Evolutionary conservation across 1,140 invertebrate species (phyloP), one percentile per base, ranked within the genome.

Genomic region (Caenorhabditis elegans): DNA sequence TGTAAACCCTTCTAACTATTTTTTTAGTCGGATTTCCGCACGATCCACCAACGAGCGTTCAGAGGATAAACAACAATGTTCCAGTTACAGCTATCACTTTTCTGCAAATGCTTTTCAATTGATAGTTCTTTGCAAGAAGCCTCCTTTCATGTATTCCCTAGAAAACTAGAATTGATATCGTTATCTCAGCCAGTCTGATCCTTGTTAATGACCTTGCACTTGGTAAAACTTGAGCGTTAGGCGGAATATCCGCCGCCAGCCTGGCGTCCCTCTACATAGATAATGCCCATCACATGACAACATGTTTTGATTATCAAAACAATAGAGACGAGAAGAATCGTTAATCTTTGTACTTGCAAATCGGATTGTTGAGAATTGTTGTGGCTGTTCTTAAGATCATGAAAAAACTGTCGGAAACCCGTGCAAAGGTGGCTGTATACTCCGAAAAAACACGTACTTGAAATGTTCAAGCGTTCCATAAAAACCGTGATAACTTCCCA

Each of bases 201-300:
- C 60, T 70, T 70, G 60, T 70, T 70, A 36, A 70, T 39, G 60
- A 39, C 60, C 60, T 70, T 70, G 60, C 60, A 70, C 60, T 70
- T 70, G 31, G 60, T 70, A 70, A 70, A 70, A 70, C 60, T 70
- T 70, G 60, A 70, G 60, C 60, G 60, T 34, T n/a, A 70, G 60
- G 60, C 60, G 60, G 60, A 70, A 70, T 70, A 70, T 70, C 34
- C 60, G 60, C 60, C 60, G 60, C 60, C 60, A 70, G 60, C 31
- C 60, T 70, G 60, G 60, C 60, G 60, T 70, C 60, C 60, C 24
- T 70, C 39, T 70, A 31, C 60, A 19, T 36, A 36, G 60, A 70
- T 70, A 70, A 70, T 70, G 31, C n/a, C 31, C 34, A 70, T 70
- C 60, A 70, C 60, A 70, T 70, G 60, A 70, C 60, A 70, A 70